phyloP scores from a whole-genome alignment of 2,797 vertebrate genomes.

The Gymnodraco acuticeps region DNA sequence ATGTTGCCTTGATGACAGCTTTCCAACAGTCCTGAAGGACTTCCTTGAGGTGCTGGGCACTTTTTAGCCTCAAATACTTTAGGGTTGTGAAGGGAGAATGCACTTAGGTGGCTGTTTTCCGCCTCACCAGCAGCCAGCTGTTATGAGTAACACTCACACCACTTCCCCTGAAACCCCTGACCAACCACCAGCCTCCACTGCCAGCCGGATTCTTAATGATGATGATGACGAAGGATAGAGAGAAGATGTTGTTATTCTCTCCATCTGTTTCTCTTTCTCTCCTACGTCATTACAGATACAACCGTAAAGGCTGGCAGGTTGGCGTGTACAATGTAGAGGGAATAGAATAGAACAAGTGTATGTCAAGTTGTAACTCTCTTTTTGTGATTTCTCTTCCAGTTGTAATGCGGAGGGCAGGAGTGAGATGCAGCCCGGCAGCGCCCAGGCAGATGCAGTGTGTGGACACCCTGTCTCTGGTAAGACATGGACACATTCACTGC shows the following conservation, averaged over 20 bases:
- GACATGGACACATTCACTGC: not conserved
- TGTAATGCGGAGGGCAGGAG: slow-evolving; percentile 88
- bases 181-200: slow-evolving; percentile 61
- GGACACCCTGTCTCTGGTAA: slow-evolving; percentile 72
- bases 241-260: slow-evolving; percentile 28
- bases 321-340: slow-evolving; percentile 1
- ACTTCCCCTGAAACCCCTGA: slow-evolving; percentile 79
- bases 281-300: slow-evolving; percentile 10
- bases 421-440: slow-evolving; percentile 83
- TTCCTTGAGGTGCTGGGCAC: not conserved
- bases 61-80: slow-evolving; percentile 28
- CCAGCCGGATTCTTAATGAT: slow-evolving; percentile 55
- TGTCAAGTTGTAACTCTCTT: slow-evolving; percentile 2
- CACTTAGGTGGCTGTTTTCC: slow-evolving; percentile 38
- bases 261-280: slow-evolving; percentile 12
- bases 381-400: slow-evolving; percentile 74
- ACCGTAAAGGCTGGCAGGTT: not conserved
- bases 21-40: not conserved
- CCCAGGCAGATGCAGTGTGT: slow-evolving; percentile 87
- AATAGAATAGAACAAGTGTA: not conserved
- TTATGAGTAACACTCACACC: slow-evolving; percentile 71
- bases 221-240: slow-evolving; percentile 36
- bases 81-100: slow-evolving; percentile 48
- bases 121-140: slow-evolving; percentile 61
- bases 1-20: no score